phyloP scores from a whole-genome alignment of 2,888 invertebrate species.

The Chelonus formosanus region DNA sequence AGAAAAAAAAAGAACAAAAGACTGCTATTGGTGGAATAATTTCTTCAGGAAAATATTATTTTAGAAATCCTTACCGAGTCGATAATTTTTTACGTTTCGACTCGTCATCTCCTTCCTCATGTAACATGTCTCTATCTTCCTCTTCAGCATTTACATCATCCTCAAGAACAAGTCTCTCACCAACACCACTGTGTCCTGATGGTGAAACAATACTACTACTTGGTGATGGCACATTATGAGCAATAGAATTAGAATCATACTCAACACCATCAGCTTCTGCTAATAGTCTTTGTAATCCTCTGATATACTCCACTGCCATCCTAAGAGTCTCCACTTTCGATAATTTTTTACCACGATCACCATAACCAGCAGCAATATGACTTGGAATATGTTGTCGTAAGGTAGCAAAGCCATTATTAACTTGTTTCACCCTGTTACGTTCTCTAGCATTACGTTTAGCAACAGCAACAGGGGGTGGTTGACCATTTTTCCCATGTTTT shows the following conservation, averaged over 20 bases:
- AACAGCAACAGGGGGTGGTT: conserved; percentile 82
- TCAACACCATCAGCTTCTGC: conserved; percentile 72
- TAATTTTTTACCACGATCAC: conserved; percentile 77
- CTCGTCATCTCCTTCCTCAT: conserved; percentile 55
- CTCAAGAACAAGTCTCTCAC: conserved; percentile 65
- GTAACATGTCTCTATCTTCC: conserved; percentile 39
- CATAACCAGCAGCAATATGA: conserved; percentile 77
- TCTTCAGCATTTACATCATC: conserved; percentile 58
- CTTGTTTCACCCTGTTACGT: conserved; percentile 91
- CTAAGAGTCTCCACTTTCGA: conserved; percentile 89
- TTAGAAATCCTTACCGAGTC: conserved; percentile 35
- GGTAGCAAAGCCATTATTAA: conserved; percentile 90
- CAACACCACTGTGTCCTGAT: conserved; percentile 63
- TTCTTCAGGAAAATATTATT: conserved; percentile 12
- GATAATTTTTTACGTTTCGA: conserved; percentile 33
- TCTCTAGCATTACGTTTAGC: conserved; percentile 91
- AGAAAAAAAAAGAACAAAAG: conserved; percentile 24
- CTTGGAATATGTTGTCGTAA: conserved; percentile 87
- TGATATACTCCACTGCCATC: conserved; percentile 91
- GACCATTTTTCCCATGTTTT: conserved; percentile 64
- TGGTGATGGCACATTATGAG: conserved; percentile 65
- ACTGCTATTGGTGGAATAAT: conserved; percentile 19
- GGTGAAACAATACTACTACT: conserved; percentile 55
- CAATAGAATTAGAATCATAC: conserved; percentile 61
- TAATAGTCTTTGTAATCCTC: conserved; percentile 79